Evolutionary conservation across 1,140 invertebrate species (phyloP).

Genomic region (Bombus pyrosoma): DNA sequence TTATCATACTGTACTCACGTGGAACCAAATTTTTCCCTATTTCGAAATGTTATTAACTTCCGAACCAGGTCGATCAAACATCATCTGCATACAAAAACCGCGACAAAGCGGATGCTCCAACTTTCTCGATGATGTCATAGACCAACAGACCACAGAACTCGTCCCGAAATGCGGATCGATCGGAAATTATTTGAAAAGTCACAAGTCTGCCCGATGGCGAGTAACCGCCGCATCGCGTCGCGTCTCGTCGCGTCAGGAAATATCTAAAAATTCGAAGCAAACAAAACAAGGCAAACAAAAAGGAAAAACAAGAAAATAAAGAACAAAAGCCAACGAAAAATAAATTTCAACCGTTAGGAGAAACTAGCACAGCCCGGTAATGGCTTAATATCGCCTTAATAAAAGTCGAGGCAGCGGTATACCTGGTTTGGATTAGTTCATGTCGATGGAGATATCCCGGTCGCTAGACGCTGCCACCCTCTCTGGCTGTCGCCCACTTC

Average conservation of each 20-base stretch:
- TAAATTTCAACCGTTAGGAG: neutral
- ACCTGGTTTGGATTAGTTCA: conserved; percentile 22
- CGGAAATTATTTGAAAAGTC: conserved; percentile 17
- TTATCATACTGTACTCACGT: neutral
- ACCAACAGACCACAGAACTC: conserved; percentile 16
- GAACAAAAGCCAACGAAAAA: neutral
- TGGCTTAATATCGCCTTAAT: conserved; percentile 44
- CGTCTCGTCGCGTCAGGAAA: neutral
- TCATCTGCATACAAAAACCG: conserved; percentile 18
- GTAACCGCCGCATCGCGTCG: too few relatives aligned
- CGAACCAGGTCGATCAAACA: conserved; percentile 1
- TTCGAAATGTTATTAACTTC: neutral
- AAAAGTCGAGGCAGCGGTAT: conserved; percentile 10
- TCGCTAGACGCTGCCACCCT: conserved; percentile 31
- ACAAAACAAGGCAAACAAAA: neutral
- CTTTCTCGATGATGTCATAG: neutral
- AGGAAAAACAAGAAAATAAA: neutral
- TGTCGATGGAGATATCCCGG: conserved; percentile 25
- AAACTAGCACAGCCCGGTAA: conserved; percentile 9
- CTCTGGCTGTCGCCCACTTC: neutral
- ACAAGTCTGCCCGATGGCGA: neutral
- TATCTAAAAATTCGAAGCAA: neutral
- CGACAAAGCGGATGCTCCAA: conserved; percentile 1
- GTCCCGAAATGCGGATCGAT: neutral
- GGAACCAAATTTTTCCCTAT: neutral